Conservation (phyloP, 2,113 vertebrate genomes). For the Spizaetus ornatus region DNA sequence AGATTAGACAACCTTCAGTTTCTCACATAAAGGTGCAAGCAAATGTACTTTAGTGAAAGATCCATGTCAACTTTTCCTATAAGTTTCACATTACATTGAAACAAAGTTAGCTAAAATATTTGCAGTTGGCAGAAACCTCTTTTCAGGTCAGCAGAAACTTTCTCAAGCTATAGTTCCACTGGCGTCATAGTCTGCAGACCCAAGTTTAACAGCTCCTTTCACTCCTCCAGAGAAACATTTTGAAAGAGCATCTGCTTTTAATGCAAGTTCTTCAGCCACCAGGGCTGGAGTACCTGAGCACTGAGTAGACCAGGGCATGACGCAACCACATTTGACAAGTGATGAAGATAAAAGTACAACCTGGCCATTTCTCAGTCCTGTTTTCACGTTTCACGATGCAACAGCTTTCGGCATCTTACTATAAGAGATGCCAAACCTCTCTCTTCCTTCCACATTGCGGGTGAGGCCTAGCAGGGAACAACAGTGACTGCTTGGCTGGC, state of each 20-base stretch:
- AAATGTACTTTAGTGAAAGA: background rate
- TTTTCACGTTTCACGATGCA: background rate
- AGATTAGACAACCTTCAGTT: background rate
- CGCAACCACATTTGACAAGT: background rate
- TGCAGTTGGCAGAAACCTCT: background rate
- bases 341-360: background rate
- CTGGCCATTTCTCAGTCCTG: background rate
- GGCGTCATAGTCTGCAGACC: background rate
- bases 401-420: background rate
- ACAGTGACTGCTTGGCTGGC: background rate
- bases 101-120: background rate
- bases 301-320: background rate
- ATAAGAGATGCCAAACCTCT: background rate
- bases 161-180: background rate
- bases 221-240: background rate
- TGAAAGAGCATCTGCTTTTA: background rate
- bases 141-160: background rate
- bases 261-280: background rate
- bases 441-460: background rate
- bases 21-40: background rate
- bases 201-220: background rate
- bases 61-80: rapidly evolving
- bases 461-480: background rate
- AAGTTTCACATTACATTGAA: background rate
- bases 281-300: background rate